Percentiles rank a stretch among this genome's conserved stretches.
Evolutionary conservation across 2,797 vertebrate genomes (phyloP).

Genomic region (Urosaurus nigricauda): DNA sequence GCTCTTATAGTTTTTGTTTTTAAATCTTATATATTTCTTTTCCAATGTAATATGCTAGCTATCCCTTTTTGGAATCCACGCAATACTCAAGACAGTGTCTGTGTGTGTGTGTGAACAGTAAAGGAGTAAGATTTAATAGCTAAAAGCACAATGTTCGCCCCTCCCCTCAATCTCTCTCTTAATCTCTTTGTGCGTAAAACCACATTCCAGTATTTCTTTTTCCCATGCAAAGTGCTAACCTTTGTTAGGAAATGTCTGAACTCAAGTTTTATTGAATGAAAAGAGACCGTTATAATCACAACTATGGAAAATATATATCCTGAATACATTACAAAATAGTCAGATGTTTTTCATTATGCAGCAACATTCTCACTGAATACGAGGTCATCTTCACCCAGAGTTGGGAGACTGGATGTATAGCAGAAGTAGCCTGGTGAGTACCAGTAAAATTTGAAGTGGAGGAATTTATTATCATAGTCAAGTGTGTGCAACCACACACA

Average conservation of each 20-base stretch:
- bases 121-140: conserved; percentile 49
- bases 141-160: conserved; percentile 31
- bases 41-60: neutral
- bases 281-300: conserved; percentile 59
- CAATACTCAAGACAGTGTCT: neutral
- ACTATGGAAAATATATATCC: conserved; percentile 65
- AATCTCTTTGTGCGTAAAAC: conserved; percentile 20
- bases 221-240: conserved; percentile 58
- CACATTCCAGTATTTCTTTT: conserved; percentile 41
- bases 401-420: neutral
- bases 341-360: conserved; percentile 33
- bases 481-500: neutral
- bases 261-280: conserved; percentile 64
- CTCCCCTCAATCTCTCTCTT: neutral
- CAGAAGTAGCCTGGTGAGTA: neutral
- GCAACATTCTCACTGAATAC: conserved; percentile 8
- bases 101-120: conserved; percentile 31
- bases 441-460: neutral
- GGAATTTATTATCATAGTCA: neutral
- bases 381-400: neutral
- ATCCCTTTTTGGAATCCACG: conserved; percentile 23
- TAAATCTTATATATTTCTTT: neutral
- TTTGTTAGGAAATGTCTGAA: conserved; percentile 63
- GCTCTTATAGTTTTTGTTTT: neutral
- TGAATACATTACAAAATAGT: conserved; percentile 46